Evolutionary conservation across 2,888 invertebrate species (phyloP), one percentile per base, ranked within the genome.

Genomic region (Spialia ferax): DNA sequence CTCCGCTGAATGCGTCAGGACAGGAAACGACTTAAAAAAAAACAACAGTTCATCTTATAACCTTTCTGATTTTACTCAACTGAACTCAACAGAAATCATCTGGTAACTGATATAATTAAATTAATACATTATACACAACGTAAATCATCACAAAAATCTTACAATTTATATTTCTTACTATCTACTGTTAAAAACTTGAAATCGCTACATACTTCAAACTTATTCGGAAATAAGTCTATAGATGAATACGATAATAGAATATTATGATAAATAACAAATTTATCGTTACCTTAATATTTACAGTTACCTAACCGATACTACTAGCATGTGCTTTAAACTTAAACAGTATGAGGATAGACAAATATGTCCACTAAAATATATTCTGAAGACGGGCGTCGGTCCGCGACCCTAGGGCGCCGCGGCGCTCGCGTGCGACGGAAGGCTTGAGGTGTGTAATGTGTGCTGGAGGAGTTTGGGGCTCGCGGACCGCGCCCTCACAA

Each of bases 81-180:
- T 87, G 82, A 89, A 85, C 86, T 78, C 83, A 92, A 93, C 91
- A 93, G 87, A 93, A 88, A 82, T 86, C 78, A 80, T 86, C 83
- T 91, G 92, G 91, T 93, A 93, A 93, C 92, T 93, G 82, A 88
- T 85, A 88, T 85, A 73, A 80, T 91, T 90, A 91, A 91, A 89
- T 89, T 89, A 91, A 88, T 82, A 87, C 84, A 86, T 86, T 86
- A 86, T 87, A 88, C 86, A 91, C 82, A 92, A 88, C 82, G 84
- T 81, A 84, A 71, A 83, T 86, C 84, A 88, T 88, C 89, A 90
- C 87, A 89, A 85, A 83, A 85, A 83, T 78, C 87, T 88, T 88
- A 88, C 70, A 80, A 45, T 71, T 79, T 82, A 84, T 83, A 72
- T 70, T 78, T 73, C 84, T 89, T 88, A 87, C 63, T 55, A 73